Evolutionary conservation across 2,888 invertebrate species (phyloP), one percentile per base, ranked within the genome.

Genomic region (Parelbella ahira): DNA sequence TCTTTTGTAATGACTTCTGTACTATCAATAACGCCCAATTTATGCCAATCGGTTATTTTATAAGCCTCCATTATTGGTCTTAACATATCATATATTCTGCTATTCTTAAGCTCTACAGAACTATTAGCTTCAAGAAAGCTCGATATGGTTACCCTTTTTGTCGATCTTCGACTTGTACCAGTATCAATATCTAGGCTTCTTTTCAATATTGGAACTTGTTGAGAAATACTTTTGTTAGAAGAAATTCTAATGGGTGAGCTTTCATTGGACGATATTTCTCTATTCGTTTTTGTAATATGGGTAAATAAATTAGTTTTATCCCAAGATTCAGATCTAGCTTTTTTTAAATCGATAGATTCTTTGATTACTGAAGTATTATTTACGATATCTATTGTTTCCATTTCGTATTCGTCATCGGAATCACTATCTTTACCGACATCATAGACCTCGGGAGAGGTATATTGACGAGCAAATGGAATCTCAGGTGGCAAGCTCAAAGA

Each of bases 111-210:
- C 19, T 54, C 50, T 9, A 53, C 54, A 1, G 54, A 51, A 32
- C 46, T 56, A 8, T 43, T 23, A 18, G 54, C 55, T 53, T 56
- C 51, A 46, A 56, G 45, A 25, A 64, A 50, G 34, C 61, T 64
- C 1, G 75, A 63, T 60, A 83, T 60, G 1, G 77, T 83, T 3
- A 83, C 82, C 56, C 75, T 69, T 63, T 83, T 84, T 4, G 53
- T 49, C 3, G 68, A 62, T 48, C 51, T 63, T 32, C 45, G 51
- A 25, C 19, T 50, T 7, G 2, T 9, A 23, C 11, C 27, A 7
- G 33, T 25, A 24, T 49, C 47, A 7, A 54, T 50, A 28, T 58
- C 55, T 8, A 37, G 46, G 36, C 47, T 63, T 19, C 38, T 55
- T 68, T 78, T 79, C 34, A 81, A 58, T 50, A 79, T 79, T 15